phyloP scores from a whole-genome alignment of 2,797 vertebrate genomes.

The Fratercula arctica region DNA sequence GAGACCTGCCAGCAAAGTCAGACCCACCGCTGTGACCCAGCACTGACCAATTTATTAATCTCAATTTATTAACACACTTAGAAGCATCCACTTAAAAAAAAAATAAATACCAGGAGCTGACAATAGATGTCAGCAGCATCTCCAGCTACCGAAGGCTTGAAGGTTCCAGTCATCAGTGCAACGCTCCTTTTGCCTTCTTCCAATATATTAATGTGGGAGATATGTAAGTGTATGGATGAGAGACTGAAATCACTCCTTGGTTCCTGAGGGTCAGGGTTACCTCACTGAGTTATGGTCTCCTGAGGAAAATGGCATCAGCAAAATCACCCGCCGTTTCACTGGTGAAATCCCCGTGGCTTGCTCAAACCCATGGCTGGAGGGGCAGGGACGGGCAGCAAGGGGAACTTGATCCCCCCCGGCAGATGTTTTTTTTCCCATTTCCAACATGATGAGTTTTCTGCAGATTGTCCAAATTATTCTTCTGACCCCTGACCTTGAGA shows the following conservation, averaged over 20 bases:
- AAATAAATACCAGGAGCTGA: not conserved
- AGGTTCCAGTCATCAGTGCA: not conserved
- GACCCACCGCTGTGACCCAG: fast-evolving
- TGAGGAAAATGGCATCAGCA: not conserved
- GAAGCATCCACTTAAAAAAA: not conserved
- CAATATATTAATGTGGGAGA: not conserved
- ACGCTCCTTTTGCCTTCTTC: not conserved
- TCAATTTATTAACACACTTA: not conserved
- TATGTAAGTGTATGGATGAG: fast-evolving
- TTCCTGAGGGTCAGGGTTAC: not conserved
- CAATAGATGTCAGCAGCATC: constrained; percentile 48
- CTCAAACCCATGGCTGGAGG: not conserved
- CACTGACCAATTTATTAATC: not conserved
- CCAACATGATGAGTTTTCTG: fast-evolving
- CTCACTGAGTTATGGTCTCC: not conserved
- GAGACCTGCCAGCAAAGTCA: not conserved
- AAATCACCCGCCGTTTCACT: fast-evolving
- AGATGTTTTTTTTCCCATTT: not conserved
- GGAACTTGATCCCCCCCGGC: fast-evolving
- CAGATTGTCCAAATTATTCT: not conserved
- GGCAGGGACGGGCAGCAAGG: not conserved
- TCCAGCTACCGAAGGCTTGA: not conserved
- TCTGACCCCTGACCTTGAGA: not conserved
- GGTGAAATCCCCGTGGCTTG: fast-evolving
- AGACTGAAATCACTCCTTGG: not conserved